phyloP scores from a whole-genome alignment of 2,888 invertebrate species.

The Spilosoma lubricipeda region DNA sequence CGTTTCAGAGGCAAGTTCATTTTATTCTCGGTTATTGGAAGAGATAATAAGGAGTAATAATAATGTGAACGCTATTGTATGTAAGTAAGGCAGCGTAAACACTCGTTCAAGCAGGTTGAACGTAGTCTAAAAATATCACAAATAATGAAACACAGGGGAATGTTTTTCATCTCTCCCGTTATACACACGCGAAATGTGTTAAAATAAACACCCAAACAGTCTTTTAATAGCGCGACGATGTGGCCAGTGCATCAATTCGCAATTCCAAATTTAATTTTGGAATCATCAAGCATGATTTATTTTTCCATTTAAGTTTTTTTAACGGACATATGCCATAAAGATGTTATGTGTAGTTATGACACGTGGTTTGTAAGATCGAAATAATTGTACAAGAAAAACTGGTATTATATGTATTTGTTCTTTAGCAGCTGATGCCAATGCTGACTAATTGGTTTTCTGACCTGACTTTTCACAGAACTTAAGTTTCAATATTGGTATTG shows the following conservation, averaged over 20 bases:
- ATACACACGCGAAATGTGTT: conserved; percentile 84
- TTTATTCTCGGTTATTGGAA: conserved; percentile 40
- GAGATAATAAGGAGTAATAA: conserved; percentile 68
- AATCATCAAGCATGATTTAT: conserved; percentile 76
- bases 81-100: conserved; percentile 80
- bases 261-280: conserved; percentile 75
- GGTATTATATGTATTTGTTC: conserved; percentile 55
- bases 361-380: conserved; percentile 55
- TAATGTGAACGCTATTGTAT: conserved; percentile 78
- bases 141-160: conserved; percentile 85
- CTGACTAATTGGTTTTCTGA: conserved; percentile 72
- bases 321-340: conserved; percentile 70
- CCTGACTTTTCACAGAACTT: conserved; percentile 68
- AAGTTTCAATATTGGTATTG: conserved; percentile 61
- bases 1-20: conserved; percentile 25
- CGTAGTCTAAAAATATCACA: conserved; percentile 82
- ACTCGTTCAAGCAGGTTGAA: conserved; percentile 83
- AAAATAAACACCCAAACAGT: conserved; percentile 84
- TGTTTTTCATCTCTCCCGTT: conserved; percentile 85
- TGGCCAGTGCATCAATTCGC: conserved; percentile 81
- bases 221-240: conserved; percentile 83
- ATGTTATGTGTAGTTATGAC: conserved; percentile 69
- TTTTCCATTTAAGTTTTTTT: conserved; percentile 67
- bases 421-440: conserved; percentile 66
- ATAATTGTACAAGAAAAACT: conserved; percentile 61